Conservation (phyloP, 2,888 invertebrate species). For the Nezara viridula region DNA sequence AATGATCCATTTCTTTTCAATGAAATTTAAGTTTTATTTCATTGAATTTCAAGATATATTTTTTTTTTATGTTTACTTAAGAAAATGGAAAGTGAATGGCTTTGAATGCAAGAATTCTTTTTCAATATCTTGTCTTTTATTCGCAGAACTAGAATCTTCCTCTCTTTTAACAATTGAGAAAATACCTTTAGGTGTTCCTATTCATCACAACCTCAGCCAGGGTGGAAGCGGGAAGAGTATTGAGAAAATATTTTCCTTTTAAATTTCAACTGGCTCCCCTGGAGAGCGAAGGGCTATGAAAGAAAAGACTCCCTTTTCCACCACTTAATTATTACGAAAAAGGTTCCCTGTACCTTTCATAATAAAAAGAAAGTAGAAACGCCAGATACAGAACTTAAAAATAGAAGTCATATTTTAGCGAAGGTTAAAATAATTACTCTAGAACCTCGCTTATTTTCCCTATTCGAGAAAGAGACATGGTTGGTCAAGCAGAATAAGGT, state of each 20-base stretch:
- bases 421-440: neutral
- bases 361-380: neutral
- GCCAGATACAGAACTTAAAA: neutral
- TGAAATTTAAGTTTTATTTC: neutral
- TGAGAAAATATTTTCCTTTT: slow-evolving; percentile 12
- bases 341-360: neutral
- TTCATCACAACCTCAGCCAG: neutral
- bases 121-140: neutral
- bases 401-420: neutral
- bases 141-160: neutral
- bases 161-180: neutral
- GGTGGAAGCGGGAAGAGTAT: neutral
- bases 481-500: too few species aligned
- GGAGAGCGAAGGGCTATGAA: neutral
- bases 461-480: too few species aligned
- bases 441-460: too few species aligned
- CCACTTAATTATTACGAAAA: neutral
- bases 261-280: neutral
- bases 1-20: too few species aligned
- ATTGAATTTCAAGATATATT: neutral
- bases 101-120: neutral
- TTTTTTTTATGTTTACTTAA: neutral
- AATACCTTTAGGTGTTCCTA: neutral
- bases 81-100: neutral
- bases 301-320: neutral